Conservation (phyloP, 2,797 vertebrate species). For the Iguana delicatissima region DNA sequence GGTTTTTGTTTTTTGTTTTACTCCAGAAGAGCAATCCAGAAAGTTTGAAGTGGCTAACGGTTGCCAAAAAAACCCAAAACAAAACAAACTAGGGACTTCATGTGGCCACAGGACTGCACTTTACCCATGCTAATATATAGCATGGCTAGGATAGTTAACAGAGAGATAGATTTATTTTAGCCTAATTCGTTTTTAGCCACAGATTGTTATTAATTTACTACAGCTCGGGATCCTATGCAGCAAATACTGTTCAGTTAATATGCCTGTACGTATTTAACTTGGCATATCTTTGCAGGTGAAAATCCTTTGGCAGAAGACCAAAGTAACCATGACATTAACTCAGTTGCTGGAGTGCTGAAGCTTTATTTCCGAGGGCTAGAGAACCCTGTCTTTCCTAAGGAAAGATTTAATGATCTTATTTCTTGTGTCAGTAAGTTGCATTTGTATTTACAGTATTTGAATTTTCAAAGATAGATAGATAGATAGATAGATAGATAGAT, state of each 20-base stretch:
- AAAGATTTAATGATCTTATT: slow-evolving; percentile 97
- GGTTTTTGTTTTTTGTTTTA: too few species aligned
- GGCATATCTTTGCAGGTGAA: slow-evolving; percentile 86
- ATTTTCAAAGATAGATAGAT: too few species aligned
- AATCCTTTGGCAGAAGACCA: slow-evolving; percentile 97
- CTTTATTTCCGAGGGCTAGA: slow-evolving; percentile 98
- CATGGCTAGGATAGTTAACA: slow-evolving; percentile 59
- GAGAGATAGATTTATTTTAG: slow-evolving; percentile 72
- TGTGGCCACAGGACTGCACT: too few species aligned
- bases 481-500: too few species aligned
- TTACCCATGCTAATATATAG: too few species aligned
- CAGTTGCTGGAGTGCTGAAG: slow-evolving; percentile 97
- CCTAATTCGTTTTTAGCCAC: slow-evolving; percentile 73
- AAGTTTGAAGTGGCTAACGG: too few species aligned
- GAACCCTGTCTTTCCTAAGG: slow-evolving; percentile 98
- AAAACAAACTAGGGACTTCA: too few species aligned
- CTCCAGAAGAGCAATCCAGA: too few species aligned
- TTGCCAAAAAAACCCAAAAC: too few species aligned
- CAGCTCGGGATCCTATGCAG: slow-evolving; percentile 69
- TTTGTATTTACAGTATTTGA: slow-evolving; percentile 1
- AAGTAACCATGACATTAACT: slow-evolving; percentile 98
- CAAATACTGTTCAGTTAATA: slow-evolving; percentile 51
- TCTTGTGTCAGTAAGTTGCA: slow-evolving; percentile 95
- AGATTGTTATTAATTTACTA: slow-evolving; percentile 76
- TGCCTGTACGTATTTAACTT: slow-evolving; percentile 62